phyloP scores from a whole-genome alignment of 2,113 vertebrate genomes.

The Heterochromis multidens region DNA sequence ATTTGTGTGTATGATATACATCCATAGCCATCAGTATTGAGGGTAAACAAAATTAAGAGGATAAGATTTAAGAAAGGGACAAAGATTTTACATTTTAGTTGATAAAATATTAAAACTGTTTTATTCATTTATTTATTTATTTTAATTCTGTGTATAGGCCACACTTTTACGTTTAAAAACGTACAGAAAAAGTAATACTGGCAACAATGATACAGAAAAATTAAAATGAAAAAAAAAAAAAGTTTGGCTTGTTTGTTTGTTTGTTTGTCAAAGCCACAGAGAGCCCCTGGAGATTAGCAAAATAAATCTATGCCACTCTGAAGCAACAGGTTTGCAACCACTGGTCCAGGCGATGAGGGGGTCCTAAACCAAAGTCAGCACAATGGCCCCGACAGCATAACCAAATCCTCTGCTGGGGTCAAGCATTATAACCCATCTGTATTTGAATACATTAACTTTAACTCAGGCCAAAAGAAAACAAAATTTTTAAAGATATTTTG shows the following conservation, averaged over 20 bases:
- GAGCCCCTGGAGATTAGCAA: not conserved
- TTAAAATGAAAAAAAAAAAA: too few relatives aligned
- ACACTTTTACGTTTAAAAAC: too few relatives aligned
- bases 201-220: too few relatives aligned
- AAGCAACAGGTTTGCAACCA: not conserved
- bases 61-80: not conserved
- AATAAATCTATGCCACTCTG: accelerated
- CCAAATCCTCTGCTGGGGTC: not conserved
- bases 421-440: not conserved
- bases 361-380: not conserved
- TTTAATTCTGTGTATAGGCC: not conserved
- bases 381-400: not conserved
- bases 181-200: too few relatives aligned
- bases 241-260: not conserved
- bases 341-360: not conserved
- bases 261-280: not conserved
- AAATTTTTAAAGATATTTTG: too few relatives aligned
- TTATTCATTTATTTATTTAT: not conserved
- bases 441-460: not conserved
- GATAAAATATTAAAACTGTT: not conserved
- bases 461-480: not conserved
- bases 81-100: not conserved
- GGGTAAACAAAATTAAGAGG: not conserved
- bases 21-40: accelerated
- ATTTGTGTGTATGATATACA: not conserved